Evolutionary conservation across 92 coral and sea anemone genomes (phyloP), one percentile per base, ranked within the genome.

Genomic region (Blastomussa wellsi): DNA sequence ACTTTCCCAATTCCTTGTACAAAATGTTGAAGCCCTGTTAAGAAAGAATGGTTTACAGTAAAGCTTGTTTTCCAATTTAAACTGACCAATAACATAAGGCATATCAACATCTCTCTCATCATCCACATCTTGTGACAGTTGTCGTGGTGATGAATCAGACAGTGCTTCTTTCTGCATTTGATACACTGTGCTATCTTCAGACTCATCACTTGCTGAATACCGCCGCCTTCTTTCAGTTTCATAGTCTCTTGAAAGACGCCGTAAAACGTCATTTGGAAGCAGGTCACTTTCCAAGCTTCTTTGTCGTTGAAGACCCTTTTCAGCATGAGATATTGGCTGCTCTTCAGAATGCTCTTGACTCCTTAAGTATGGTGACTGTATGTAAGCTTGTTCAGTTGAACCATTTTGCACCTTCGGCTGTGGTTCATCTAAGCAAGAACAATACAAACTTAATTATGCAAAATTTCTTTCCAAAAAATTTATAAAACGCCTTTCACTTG

Each of bases 11-110:
- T 35, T 51, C 31, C 52, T 38, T 52, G 28, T 53, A 15, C 78
- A 51, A 71, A 82, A 71, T 71, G 87, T 83, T 11, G 87, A 83
- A 22, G 87, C 87, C 79, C 74, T 74, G 65, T 39, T 55, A 20
- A 83, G 87, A 73, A 83, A 83, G 74, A 83, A 62, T 24, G 87
- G 80, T 83, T 83, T 74, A 74, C 26, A 59, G 36, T 74, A 83
- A 74, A 57, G 62, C 49, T 74, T 83, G 87, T 83, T 83, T 74
- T 83, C 87, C 77, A 67, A 44, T 19, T 85, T 85, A 77, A 78
- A 94, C 98, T 94, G 93, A 94, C 98, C 98, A 87, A 94, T 88
- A 24, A 94, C 98, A 86, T 92, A 92, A n/a, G 98, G 98, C 72
- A 86, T 55, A 55, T 90, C 93, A 82, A 91, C 84, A 68, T 89